phyloP scores from a whole-genome alignment of 2,113 vertebrate genomes.

The Brachyhypopomus gauderio region DNA sequence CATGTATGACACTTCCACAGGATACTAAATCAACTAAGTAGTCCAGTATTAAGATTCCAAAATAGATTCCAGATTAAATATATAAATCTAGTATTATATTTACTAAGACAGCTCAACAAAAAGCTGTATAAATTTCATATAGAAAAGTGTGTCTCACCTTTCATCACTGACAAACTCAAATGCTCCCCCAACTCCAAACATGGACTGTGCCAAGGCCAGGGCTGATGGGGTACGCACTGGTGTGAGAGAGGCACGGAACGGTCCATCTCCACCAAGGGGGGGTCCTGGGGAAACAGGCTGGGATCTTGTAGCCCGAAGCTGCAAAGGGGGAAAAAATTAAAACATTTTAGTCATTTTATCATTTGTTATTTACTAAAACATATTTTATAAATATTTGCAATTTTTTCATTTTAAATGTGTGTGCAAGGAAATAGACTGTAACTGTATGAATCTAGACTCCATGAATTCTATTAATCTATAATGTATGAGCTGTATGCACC shows the following conservation, averaged over 20 bases:
- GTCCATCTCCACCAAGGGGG: slow-evolving; percentile 61
- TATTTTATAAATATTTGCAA: too few relatives aligned
- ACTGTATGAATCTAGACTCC: neutral
- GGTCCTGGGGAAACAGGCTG: slow-evolving; percentile 72
- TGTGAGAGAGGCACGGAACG: slow-evolving; percentile 61
- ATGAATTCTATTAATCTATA: too few relatives aligned
- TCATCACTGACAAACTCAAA: slow-evolving; percentile 72
- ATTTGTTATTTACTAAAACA: too few relatives aligned
- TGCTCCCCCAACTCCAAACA: slow-evolving; percentile 73
- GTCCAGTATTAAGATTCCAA: neutral
- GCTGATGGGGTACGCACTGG: slow-evolving; percentile 65
- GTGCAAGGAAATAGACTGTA: neutral
- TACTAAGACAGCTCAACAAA: neutral
- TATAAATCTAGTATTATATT: too few relatives aligned
- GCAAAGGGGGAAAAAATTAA: neutral
- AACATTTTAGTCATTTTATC: neutral
- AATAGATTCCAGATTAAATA: neutral
- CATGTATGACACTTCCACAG: too few relatives aligned
- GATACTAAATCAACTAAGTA: neutral
- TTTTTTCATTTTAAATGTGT: neutral
- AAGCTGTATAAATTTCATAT: neutral
- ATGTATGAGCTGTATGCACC: neutral
- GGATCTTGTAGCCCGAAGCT: slow-evolving; percentile 69
- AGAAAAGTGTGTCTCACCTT: slow-evolving; percentile 64
- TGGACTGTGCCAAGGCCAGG: slow-evolving; percentile 76